Evolutionary conservation across 2,888 invertebrate species (phyloP), one percentile per base, ranked within the genome.

Genomic region (Orthonychiurus folsomi): DNA sequence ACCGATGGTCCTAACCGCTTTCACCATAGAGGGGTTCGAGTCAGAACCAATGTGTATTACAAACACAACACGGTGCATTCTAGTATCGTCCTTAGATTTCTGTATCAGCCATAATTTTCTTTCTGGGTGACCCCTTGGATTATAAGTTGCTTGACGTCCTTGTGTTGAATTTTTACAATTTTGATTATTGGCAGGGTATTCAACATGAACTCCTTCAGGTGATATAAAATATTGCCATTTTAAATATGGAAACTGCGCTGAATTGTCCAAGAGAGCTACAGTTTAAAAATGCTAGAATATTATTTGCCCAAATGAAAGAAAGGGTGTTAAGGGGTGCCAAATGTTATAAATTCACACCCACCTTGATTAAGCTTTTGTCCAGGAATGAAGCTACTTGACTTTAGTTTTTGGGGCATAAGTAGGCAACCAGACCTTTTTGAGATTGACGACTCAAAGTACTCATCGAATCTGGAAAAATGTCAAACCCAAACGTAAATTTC

Each of bases 161-260:
- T 59, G 54, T 37, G 50, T n/a, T n/a, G n/a, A n/a, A n/a, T n/a
- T n/a, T n/a, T n/a, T 62, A 56, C 66, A 65, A 56, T 63, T 67
- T 24, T 65, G 65, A 37, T 72, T 73, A 69, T 78, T 78, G 3
- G 78, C 78, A 12, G 80, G 80, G 72, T 78, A 81, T 73, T 80
- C 79, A 62, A 77, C 78, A 69, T 80, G 78, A 5, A 79, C 73
- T 1, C 80, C 80, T 53, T 76, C 76, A 26, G 75, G 73, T 1
- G 79, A 78, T 65, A 81, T 78, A 69, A 79, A 81, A 71, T 80
- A 81, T 73, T 80, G 80, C 80, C 81, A 81, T 68, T 79, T 80
- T 52, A 80, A 71, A 56, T 75, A 75, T 3, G 78, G 76, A 64
- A 77, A 74, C 56, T 75, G 75, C 65, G 76, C 76, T 52, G 76